Base-by-base conservation (phyloP, 2,888 invertebrate species). In the Deroplatys truncata region DNA sequence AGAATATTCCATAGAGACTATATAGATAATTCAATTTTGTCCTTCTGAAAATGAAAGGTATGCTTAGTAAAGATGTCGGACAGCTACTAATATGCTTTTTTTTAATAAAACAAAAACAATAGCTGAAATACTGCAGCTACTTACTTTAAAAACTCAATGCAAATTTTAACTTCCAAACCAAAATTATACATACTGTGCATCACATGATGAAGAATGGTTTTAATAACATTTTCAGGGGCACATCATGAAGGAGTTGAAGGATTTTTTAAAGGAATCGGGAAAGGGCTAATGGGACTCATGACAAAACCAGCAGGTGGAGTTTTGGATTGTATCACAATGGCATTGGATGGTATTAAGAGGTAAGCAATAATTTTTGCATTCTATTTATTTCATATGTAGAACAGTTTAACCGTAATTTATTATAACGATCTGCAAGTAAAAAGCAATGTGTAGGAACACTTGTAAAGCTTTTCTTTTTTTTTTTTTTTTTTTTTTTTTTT, bases 261-360 rank as follows among this genome's bases (percentile, higher is more conserved):
- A 89, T 96, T 96, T 93, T 96, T 96, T 92, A 95, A 95, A 92
- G 96, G 96, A 16, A 94, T 96, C 28, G 96, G 96, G 28, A 96
- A 96, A 93, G 96, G 95, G 88, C 94, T 97, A 92, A 93, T 96
- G 93, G 94, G 97, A 91, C 93, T 97, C 82, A 93, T 95, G 89
- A 95, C 94, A 93, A 95, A 95, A 94, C 95, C 94, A 93, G 94
- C 94, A 93, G 95, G 93, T 92, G 94, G 94, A 92, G 93, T 95
- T 89, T 94, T 95, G 35, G 95, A 96, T 92, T 94, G 95, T 92
- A 95, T 96, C 84, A 95, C 95, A 92, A 94, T 96, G 93, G 96
- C 97, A 3, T 95, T 95, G 91, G 96, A 96, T 92, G 97, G 97
- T 43, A 93, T 95, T 87, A 94, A 94, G 92, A 94, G 95, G 95